phyloP scores from a whole-genome alignment of 2,797 vertebrate genomes.

The Megaceryle alcyon region DNA sequence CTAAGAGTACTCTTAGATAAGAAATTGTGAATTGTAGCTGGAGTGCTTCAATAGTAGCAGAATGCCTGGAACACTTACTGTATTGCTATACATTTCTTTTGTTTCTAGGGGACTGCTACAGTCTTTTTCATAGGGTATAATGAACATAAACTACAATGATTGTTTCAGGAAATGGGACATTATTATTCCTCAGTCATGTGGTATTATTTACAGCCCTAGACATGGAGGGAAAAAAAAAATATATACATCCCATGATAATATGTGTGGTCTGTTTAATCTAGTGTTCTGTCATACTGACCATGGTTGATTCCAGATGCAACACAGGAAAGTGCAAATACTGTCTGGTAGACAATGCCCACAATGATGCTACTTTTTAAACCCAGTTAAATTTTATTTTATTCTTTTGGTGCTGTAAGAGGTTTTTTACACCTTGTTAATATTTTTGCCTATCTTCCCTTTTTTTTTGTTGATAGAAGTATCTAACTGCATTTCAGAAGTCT shows the following conservation, averaged over 20 bases:
- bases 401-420: background rate
- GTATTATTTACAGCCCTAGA: background rate
- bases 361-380: background rate
- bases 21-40: background rate
- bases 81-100: background rate
- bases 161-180: background rate
- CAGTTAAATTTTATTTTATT: background rate
- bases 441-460: background rate
- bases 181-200: background rate
- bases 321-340: background rate
- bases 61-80: background rate
- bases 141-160: background rate
- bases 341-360: background rate
- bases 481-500: background rate
- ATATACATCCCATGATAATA: background rate
- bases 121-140: background rate
- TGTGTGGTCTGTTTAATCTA: background rate
- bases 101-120: background rate
- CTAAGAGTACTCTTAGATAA: background rate
- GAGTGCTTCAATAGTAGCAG: background rate
- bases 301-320: background rate
- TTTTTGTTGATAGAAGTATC: background rate
- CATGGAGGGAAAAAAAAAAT: background rate
- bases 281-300: background rate
- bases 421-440: background rate